Conservation (phyloP, 2,888 invertebrate species). For the Trichopria drosophilae region DNA sequence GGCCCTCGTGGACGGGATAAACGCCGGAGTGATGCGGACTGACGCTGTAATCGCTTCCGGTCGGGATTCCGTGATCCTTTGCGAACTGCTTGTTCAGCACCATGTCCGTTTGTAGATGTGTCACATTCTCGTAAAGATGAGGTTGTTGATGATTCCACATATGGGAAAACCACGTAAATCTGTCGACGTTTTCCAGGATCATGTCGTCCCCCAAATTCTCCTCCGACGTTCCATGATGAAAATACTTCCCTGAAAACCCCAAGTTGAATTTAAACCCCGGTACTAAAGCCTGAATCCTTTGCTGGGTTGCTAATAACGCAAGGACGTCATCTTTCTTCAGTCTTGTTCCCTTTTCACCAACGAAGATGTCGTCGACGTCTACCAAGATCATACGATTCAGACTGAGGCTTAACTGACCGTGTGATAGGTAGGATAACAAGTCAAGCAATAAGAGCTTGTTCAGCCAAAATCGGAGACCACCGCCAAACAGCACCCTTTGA, state of each 20-base stretch:
- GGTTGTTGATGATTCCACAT: constrained; percentile 99
- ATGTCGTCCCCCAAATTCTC: constrained; percentile 94
- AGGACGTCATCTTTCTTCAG: constrained; percentile 78
- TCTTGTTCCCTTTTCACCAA: constrained; percentile 83
- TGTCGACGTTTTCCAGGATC: constrained; percentile 79
- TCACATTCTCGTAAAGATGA: constrained; percentile 88
- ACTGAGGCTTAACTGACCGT: constrained; percentile 87
- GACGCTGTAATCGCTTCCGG: constrained; percentile 89
- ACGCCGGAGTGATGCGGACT: constrained; percentile 99
- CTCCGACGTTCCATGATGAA: constrained; percentile 84
- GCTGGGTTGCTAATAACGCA: constrained; percentile 84
- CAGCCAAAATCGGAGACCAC: constrained; percentile 90
- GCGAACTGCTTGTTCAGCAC: constrained; percentile 86
- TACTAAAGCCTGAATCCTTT: constrained; percentile 73
- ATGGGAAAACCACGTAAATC: constrained; percentile 87
- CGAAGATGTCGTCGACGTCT: constrained; percentile 97
- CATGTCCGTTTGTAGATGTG: constrained; percentile 89
- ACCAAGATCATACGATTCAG: constrained; percentile 88
- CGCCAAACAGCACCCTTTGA: constrained; percentile 90
- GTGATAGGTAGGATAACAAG: constrained; percentile 88
- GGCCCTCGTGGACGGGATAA: constrained; percentile 93
- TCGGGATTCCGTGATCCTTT: constrained; percentile 80
- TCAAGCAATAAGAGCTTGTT: constrained; percentile 90
- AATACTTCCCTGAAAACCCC: constrained; percentile 98
- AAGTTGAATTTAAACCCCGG: constrained; percentile 95